phyloP scores from a whole-genome alignment of 2,797 vertebrate genomes.

The Amblyopsis hoosieri region DNA sequence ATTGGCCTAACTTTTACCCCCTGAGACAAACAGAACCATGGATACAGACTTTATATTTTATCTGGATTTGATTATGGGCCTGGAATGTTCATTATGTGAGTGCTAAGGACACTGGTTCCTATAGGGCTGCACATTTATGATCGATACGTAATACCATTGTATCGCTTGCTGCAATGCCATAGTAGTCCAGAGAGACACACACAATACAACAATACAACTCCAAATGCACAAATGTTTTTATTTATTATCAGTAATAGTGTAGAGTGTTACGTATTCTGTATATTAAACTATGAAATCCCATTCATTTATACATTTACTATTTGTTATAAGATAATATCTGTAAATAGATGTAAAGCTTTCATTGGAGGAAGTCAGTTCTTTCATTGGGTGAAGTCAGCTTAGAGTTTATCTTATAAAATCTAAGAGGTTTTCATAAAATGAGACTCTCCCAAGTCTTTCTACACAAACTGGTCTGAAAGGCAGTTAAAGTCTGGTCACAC shows the following conservation, averaged over 20 bases:
- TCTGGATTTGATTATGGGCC: slow-evolving; percentile 71
- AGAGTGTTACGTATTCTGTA: not conserved
- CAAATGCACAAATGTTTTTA: slow-evolving; percentile 6
- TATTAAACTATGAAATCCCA: too few relatives aligned
- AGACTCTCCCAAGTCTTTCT: slow-evolving; percentile 11
- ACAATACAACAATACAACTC: slow-evolving; percentile 1
- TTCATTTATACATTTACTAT: too few relatives aligned
- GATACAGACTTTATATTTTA: slow-evolving; percentile 49
- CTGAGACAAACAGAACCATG: too few relatives aligned
- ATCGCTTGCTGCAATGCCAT: not conserved
- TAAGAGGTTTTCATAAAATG: not conserved
- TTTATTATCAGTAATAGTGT: slow-evolving; percentile 2
- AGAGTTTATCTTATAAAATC: not conserved
- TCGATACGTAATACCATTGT: not conserved
- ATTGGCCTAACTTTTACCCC: too few relatives aligned
- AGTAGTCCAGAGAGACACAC: not conserved
- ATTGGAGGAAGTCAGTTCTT: not conserved
- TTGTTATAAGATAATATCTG: too few relatives aligned
- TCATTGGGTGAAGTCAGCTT: not conserved
- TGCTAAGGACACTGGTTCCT: slow-evolving; percentile 61
- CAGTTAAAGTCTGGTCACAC: slow-evolving; percentile 36
- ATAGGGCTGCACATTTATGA: slow-evolving; percentile 17
- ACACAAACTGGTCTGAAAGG: slow-evolving; percentile 13
- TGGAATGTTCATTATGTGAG: slow-evolving; percentile 68
- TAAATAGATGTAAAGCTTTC: not conserved